Percentiles rank a stretch among this genome's conserved stretches.
Conservation (phyloP, 1,140 invertebrate species). For the Drosophila obscura region DNA sequence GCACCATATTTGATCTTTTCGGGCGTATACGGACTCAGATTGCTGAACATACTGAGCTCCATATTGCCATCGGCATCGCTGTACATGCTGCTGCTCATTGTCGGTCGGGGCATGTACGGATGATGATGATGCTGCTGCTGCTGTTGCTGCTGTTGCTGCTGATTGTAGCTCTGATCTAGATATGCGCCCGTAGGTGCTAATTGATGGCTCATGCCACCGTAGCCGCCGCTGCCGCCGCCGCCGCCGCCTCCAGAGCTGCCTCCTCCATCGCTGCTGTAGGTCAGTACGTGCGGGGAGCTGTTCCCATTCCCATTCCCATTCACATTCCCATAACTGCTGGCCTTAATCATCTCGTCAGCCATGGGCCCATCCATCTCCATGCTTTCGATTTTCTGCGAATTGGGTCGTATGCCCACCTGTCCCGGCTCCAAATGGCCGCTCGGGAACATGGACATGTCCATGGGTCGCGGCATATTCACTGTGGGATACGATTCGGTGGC, state of each 20-base stretch:
- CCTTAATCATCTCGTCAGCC: constrained; percentile 64
- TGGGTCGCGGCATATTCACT: constrained; percentile 55
- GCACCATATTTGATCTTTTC: constrained; percentile 28
- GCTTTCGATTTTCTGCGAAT: constrained; percentile 81
- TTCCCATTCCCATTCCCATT: constrained; percentile 40
- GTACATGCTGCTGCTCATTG: constrained; percentile 66
- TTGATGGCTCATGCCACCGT: constrained; percentile 73
- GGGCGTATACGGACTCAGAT: constrained; percentile 13
- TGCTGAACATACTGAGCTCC: constrained; percentile 61
- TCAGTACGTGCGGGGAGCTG: constrained; percentile 64
- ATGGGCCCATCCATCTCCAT: constrained; percentile 59
- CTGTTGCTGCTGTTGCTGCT: constrained; percentile 28
- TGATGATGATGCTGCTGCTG: constrained; percentile 40
- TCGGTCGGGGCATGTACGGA: constrained; percentile 50
- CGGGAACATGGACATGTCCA: constrained; percentile 66
- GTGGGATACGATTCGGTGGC: constrained; percentile 66
- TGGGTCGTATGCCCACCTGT: constrained; percentile 73
- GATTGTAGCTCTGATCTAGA: constrained; percentile 58
- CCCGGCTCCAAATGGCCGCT: constrained; percentile 50
- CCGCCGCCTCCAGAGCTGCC: constrained; percentile 18
- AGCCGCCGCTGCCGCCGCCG: too few relatives aligned
- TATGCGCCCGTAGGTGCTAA: constrained; percentile 69
- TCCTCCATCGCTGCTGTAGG: constrained; percentile 62
- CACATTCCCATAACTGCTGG: constrained; percentile 42
- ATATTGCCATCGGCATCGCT: constrained; percentile 60